phyloP scores from a whole-genome alignment of 2,888 invertebrate species.

The Dioctria linearis region DNA sequence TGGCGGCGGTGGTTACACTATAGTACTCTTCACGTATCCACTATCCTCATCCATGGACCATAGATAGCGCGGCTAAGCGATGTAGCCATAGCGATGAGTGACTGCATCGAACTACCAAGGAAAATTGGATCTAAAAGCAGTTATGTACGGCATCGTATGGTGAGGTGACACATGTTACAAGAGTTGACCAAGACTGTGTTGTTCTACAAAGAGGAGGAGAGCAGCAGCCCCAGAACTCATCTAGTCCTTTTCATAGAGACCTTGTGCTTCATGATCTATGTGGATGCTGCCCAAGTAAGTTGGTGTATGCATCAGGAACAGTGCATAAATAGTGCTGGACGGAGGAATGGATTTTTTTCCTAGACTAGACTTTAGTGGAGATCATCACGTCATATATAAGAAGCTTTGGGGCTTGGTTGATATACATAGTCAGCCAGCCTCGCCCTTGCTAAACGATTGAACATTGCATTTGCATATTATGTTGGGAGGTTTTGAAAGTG shows the following conservation, averaged over 20 bases:
- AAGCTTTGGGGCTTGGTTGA: neutral
- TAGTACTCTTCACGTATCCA: too few relatives aligned
- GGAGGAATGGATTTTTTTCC: conserved; percentile 46
- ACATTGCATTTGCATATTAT: conserved; percentile 44
- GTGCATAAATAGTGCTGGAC: conserved; percentile 38
- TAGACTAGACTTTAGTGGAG: conserved; percentile 7
- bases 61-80: neutral
- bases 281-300: too few relatives aligned
- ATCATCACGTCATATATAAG: neutral
- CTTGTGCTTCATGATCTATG: too few relatives aligned
- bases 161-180: conserved; percentile 17
- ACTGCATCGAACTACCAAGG: neutral
- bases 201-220: neutral
- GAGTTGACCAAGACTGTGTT: neutral
- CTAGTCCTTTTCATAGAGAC: neutral
- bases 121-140: conserved; percentile 11
- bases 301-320: neutral
- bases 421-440: conserved; percentile 19
- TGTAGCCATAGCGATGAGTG: neutral
- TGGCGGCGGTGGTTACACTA: neutral
- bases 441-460: conserved; percentile 49
- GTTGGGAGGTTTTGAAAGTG: conserved; percentile 52
- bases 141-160: conserved; percentile 1
- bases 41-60: neutral
- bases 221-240: neutral